Evolutionary conservation across 2,888 invertebrate species (phyloP).

Genomic region (Synergus japonicus): DNA sequence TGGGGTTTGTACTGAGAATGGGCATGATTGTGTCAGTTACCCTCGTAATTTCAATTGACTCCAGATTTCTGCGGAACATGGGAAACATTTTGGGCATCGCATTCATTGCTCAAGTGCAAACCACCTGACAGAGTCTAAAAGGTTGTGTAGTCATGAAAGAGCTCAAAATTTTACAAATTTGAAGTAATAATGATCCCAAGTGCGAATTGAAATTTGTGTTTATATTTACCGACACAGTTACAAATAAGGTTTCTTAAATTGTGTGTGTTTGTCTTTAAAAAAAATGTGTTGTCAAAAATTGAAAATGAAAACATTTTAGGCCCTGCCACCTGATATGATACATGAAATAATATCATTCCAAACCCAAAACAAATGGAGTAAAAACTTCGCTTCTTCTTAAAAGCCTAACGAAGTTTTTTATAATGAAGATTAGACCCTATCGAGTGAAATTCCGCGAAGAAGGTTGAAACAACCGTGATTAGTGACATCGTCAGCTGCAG

Average conservation of each 20-base stretch:
- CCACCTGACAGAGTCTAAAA: neutral
- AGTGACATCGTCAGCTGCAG: neutral
- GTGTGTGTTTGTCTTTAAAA: too few relatives aligned
- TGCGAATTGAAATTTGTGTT: too few relatives aligned
- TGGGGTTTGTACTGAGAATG: neutral
- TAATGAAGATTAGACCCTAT: neutral
- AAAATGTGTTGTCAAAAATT: too few relatives aligned
- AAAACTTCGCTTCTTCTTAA: neutral
- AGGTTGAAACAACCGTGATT: constrained; percentile 10
- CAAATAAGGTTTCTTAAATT: too few relatives aligned
- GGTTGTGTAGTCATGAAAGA: too few relatives aligned
- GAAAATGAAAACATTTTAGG: too few relatives aligned
- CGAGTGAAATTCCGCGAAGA: constrained; percentile 4
- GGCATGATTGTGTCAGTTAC: neutral
- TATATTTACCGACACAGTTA: too few relatives aligned
- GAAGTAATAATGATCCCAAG: too few relatives aligned
- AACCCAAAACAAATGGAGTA: neutral
- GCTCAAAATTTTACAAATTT: too few relatives aligned
- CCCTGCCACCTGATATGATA: neutral
- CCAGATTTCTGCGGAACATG: neutral
- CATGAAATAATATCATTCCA: neutral
- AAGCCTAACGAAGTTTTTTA: neutral
- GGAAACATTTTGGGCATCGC: neutral
- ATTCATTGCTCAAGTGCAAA: neutral
- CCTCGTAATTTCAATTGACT: neutral